Evolutionary conservation across 2,888 invertebrate genomes (phyloP), one percentile per base, ranked within the genome.

Genomic region (Helicoverpa assulta): DNA sequence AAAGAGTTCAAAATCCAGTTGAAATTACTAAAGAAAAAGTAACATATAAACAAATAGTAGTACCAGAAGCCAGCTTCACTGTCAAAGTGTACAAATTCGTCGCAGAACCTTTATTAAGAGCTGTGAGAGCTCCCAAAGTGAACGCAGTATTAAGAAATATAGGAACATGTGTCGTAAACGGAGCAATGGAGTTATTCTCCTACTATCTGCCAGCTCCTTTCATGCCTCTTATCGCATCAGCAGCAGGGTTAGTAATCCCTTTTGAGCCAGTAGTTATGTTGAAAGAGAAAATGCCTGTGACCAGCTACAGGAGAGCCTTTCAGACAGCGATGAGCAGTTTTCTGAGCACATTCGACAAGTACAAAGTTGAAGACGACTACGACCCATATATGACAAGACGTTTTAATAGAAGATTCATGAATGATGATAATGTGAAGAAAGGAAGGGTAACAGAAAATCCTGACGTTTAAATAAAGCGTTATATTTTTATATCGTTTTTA

Each of bases 351-450:
- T 95, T 95, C 65, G 91, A 94, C 67, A 89, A 84, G 16, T 95
- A 88, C 59, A 94, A 93, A 78, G 66, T 87, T 0, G 86, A 89
- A 10, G 89, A 88, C 5, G 88, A 90, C 1, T 90, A 83, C 3
- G 92, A 94, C 69, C 95, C 95, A 0, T 95, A 95, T 67, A 95
- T 95, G 95, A 92, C 92, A 0, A 85, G 90, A 54, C 83, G 90
- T 37, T 95, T 95, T 63, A 93, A 95, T 67, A 90, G 95, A 73
- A 87, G 94, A 59, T 90, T 94, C 43, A 89, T 92, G 88, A 86
- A 85, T 67, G 76, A 81, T 52, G 69, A 76, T 37, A 26, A 37
- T 26, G n/a, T 12, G 0, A 73, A 71, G 37, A 62, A 21, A 63
- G 19, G 43, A 43, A 16, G 43, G 66, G 40, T n/a, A 14, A n/a